Base-by-base conservation (phyloP, 2,113 vertebrate genomes). In the Tautogolabrus adspersus region DNA sequence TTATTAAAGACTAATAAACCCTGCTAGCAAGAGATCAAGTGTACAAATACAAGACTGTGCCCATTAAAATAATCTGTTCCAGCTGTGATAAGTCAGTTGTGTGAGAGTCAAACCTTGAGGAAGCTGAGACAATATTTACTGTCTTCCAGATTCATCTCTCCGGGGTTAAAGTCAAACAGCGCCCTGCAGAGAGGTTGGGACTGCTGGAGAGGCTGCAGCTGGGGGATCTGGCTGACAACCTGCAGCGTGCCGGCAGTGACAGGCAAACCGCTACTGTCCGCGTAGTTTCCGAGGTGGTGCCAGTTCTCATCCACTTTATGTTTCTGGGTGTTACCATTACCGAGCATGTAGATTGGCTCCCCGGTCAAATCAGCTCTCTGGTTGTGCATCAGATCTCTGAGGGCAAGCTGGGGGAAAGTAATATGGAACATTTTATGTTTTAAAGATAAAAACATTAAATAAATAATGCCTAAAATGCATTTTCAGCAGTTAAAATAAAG, bases 241-340 rank as follows among this genome's bases (percentile, higher is more conserved):
- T 96, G 94, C 69, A 94, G 93, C 0, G 90, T 89, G 83, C 90
- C 92, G 75, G 89, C 91, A 0, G 94, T 93, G 85, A 95, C 89
- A 0, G 94, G 85, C 0, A 93, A 94, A 1, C 89, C 89, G 81
- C 71, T 49, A 0, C 94, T 93, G 19, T 96, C 95, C 44, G 90
- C 40, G 6, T 8, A 3, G 66, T 96, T 95, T 5, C 95, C 95
- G 26, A 95, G 89, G 73, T 93, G 94, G 72, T 93, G 94, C 95
- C 95, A 95, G 75, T 94, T 94, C 60, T 97, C 95, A 1, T 96
- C 95, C 77, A 94, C 91, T 89, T 94, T 95, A 57, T 91, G 94
- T 37, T 94, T 95, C 51, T 91, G 89, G 44, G 88, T 12, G 77
- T 96, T 93, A 60, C 93, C 75, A 26, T 97, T 96, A 18, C 94